Evolutionary conservation across 2,888 invertebrate genomes (phyloP), one percentile per base, ranked within the genome.

Genomic region (Eupsilia transversa): DNA sequence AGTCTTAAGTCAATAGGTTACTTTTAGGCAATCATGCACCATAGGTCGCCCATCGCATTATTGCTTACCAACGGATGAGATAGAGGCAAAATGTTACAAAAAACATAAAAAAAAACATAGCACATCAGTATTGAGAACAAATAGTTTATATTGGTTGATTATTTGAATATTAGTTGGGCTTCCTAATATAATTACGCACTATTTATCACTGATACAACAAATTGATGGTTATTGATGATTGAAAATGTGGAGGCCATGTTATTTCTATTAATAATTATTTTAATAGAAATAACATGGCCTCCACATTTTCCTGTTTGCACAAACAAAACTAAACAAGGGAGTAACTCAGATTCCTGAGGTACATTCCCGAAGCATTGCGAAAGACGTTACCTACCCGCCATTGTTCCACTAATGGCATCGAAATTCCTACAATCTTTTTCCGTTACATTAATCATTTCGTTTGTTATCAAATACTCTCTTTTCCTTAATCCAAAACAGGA

Each of bases 401-500:
- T 81, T 84, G 81, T 81, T 80, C 54, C 69, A 66, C 80, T 84
- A 81, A 84, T 81, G 68, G 72, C 56, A 81, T 70, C 71, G 65
- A 59, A 83, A 81, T 69, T 74, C 68, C 38, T 57, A 49, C 84
- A 76, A 84, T 80, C 67, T 84, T 69, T 81, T 82, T 68, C 72
- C 84, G 43, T 72, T 41, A 84, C 85, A 84, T 82, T 68, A 84
- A 85, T 85, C 78, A 85, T 78, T 82, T 68, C 56, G 38, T 74
- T 80, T 59, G 59, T 67, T 67, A 81, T 77, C 73, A 77, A 81
- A 74, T 67, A 71, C 49, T 68, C 14, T 59, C 35, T 72, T 79
- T 72, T 77, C 65, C 77, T 61, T 83, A 59, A 66, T 69, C 71
- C 52, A 59, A 57, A 72, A 68, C 54, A 59, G 43, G 69, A 67